phyloP scores from a whole-genome alignment of 53 echinoderm and acorn worm species.

The Holothuria leucospilota region DNA sequence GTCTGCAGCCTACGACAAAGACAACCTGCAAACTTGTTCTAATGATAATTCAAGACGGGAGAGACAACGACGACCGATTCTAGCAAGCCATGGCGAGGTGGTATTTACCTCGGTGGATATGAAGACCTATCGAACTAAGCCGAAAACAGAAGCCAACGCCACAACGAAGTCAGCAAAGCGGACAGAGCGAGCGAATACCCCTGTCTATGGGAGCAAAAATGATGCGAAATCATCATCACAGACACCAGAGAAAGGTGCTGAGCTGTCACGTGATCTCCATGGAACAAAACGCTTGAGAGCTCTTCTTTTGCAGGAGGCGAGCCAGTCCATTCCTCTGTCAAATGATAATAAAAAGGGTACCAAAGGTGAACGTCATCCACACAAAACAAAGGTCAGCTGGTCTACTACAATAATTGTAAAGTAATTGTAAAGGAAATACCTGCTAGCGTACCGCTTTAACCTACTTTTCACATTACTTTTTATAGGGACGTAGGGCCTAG shows the following conservation, averaged over 20 bases:
- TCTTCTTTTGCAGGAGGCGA: neutral
- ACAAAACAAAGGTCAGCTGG: too few relatives aligned
- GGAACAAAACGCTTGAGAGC: constrained; percentile 24
- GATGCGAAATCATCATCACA: neutral
- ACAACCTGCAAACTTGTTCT: neutral
- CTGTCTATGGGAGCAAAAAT: too few relatives aligned
- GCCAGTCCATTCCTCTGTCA: too few relatives aligned
- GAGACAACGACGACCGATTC: neutral
- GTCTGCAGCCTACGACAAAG: neutral
- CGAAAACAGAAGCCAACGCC: too few relatives aligned
- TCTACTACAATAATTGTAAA: too few relatives aligned
- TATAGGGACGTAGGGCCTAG: neutral
- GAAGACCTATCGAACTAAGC: constrained; percentile 6
- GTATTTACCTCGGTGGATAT: constrained; percentile 16
- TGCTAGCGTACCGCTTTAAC: neutral
- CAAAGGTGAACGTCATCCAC: too few relatives aligned
- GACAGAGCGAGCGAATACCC: too few relatives aligned
- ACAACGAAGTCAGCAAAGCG: too few relatives aligned
- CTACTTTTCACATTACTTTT: neutral
- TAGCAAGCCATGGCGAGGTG: neutral
- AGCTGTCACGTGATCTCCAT: neutral
- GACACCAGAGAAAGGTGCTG: neutral
- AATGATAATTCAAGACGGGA: neutral
- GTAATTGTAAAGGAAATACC: too few relatives aligned
- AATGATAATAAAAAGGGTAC: too few relatives aligned